These are phyloP conservation scores for Myoxocephalus aenaeus DNA, from an alignment of 2,797 vertebrate species.

Conservation along the genomic window DNA sequence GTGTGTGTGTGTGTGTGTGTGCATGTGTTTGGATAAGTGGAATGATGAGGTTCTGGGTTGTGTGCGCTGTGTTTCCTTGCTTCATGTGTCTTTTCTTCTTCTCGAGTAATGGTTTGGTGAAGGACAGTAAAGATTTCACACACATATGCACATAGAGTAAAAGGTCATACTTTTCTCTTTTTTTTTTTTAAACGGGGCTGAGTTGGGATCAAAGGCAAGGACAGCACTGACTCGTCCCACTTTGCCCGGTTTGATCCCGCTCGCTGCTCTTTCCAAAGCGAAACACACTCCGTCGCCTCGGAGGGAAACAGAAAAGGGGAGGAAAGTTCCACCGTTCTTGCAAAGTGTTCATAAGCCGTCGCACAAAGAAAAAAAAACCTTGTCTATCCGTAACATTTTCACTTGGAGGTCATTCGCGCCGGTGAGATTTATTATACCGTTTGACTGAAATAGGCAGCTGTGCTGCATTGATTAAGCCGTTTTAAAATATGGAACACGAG, in stretches of 20 bases:
- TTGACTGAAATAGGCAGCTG: neutral
- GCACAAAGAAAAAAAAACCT: neutral
- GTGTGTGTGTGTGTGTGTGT: neutral
- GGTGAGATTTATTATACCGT: neutral
- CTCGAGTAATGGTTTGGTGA: neutral
- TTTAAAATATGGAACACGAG: neutral
- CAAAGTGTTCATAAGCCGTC: conserved; percentile 21
- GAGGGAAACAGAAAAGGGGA: conserved; percentile 6
- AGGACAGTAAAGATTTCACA: neutral
- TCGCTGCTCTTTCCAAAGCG: conserved; percentile 39
- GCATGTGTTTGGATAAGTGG: neutral
- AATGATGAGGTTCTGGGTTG: conserved; percentile 23
- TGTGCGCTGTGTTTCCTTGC: neutral
- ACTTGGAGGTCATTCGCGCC: conserved; percentile 2
- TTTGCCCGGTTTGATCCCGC: conserved; percentile 61
- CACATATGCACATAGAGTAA: conserved; percentile 34
- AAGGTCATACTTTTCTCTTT: conserved; percentile 52
- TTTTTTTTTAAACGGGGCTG: conserved; percentile 48
- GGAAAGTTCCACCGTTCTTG: conserved; percentile 22
- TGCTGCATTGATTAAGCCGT: neutral
- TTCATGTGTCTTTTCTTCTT: conserved; percentile 6
- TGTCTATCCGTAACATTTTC: neutral
- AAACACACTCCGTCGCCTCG: conserved; percentile 22
- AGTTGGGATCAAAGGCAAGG: conserved; percentile 68
- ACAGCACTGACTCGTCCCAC: conserved; percentile 56